Evolutionary conservation across 1,140 invertebrate genomes (phyloP).

Genomic region (Ceratosolen fusciceps): DNA sequence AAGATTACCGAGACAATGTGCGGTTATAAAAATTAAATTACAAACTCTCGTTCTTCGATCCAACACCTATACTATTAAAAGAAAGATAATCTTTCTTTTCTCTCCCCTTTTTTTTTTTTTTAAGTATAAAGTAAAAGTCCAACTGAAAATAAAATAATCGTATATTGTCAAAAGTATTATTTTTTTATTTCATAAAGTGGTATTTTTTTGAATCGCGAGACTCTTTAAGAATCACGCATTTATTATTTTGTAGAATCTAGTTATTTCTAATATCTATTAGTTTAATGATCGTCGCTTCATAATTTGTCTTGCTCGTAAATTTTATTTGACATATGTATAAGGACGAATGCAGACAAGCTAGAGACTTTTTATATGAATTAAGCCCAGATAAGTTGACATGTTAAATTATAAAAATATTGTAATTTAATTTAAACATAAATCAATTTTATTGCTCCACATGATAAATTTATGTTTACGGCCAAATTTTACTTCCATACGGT

Average conservation of each 20-base stretch:
- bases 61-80: no score
- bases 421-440: background rate
- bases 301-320: background rate
- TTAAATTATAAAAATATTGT: background rate
- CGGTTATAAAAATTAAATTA: background rate
- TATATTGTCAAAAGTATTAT: no score
- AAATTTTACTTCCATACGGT: background rate
- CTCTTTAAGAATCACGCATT: no score
- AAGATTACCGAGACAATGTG: background rate
- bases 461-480: background rate
- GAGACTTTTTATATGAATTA: background rate
- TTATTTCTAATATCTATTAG: background rate
- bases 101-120: no score
- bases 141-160: no score
- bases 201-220: background rate
- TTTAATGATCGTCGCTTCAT: background rate
- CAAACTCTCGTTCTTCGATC: background rate
- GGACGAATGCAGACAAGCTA: background rate
- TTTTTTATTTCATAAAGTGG: no score
- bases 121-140: no score
- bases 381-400: background rate
- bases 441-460: background rate
- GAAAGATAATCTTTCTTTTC: no score
- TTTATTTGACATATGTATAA: background rate
- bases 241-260: background rate